phyloP scores from a whole-genome alignment of 2,113 vertebrate genomes.

The Setophaga petechia region DNA sequence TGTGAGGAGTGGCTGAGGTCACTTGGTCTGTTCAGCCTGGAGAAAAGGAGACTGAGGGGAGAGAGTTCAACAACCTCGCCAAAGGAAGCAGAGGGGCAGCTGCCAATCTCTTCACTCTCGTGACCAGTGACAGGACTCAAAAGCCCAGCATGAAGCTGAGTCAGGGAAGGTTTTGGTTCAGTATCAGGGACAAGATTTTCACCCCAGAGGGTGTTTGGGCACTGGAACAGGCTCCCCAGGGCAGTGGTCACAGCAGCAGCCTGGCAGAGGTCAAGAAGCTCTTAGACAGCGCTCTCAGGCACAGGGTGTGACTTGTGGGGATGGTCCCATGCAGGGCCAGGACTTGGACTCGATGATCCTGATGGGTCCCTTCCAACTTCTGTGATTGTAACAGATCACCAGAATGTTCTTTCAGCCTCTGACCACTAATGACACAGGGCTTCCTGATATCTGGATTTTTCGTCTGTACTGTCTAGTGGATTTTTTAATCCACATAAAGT shows the following conservation, averaged over 20 bases:
- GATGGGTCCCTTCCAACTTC: background rate
- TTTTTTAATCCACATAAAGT: background rate
- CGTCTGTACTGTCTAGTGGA: background rate
- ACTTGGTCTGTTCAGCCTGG: background rate
- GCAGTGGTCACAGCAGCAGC: background rate
- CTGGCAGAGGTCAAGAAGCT: background rate
- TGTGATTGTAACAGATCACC: background rate
- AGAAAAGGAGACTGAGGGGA: background rate
- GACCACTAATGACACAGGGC: background rate
- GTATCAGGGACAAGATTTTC: background rate
- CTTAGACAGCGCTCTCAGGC: rapidly evolving
- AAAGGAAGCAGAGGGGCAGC: background rate
- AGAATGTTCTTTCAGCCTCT: background rate
- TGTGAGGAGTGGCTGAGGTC: background rate
- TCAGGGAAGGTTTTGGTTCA: background rate
- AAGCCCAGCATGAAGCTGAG: background rate
- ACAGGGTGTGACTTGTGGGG: background rate
- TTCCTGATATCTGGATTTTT: background rate
- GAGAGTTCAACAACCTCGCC: background rate
- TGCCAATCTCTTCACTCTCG: background rate
- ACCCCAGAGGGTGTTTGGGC: background rate
- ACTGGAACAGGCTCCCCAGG: background rate
- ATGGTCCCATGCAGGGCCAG: background rate
- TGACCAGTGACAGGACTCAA: background rate
- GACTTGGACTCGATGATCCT: background rate